Conservation (phyloP, 2,113 vertebrate genomes). For the Dasyurus viverrinus region DNA sequence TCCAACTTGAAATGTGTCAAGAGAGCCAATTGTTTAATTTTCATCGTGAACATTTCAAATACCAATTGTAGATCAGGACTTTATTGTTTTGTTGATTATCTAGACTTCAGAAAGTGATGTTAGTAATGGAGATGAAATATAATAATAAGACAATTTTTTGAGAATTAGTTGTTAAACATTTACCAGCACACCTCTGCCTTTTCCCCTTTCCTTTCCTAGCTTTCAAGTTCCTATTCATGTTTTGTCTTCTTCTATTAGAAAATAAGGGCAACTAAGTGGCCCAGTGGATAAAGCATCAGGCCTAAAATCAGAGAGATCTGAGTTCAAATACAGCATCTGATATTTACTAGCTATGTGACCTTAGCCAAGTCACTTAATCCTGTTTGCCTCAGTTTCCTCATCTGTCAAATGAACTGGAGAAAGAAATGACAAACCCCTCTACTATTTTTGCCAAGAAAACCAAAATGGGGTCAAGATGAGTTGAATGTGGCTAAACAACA, state of each 20-base stretch:
- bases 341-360: background rate
- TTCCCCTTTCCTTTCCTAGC: background rate
- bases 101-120: background rate
- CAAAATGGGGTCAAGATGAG: background rate
- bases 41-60: background rate
- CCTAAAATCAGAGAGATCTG: background rate
- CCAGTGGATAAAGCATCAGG: background rate
- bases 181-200: background rate
- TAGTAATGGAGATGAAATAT: background rate
- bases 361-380: background rate
- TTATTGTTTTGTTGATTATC: background rate
- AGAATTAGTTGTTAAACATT: background rate
- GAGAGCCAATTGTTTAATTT: background rate
- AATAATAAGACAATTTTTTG: background rate
- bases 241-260: background rate
- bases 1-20: background rate
- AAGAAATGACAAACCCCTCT: too few relatives aligned
- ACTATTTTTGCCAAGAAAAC: background rate
- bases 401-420: background rate
- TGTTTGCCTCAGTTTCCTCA: background rate
- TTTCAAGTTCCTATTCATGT: background rate
- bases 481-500: background rate
- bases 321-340: background rate
- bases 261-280: background rate
- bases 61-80: background rate